Conservation (phyloP, 2,113 vertebrate genomes). For the Lasiurus borealis region DNA sequence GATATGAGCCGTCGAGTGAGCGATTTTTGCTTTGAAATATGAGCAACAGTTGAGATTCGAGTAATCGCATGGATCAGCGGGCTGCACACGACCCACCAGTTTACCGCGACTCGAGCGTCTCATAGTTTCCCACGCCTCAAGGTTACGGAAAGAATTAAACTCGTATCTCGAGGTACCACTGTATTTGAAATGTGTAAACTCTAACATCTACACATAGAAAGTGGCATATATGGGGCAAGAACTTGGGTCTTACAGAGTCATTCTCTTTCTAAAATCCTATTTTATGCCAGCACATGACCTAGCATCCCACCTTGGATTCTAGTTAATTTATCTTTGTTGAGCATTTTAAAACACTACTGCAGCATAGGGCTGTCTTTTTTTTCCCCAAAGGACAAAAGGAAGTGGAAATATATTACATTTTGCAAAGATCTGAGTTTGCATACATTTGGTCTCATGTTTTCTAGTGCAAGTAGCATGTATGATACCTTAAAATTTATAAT, state of each 20-base stretch:
- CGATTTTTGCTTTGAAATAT: no score
- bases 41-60: no score
- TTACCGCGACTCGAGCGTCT: no score
- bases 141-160: no score
- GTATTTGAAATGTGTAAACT: background rate
- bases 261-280: background rate
- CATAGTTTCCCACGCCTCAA: no score
- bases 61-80: no score
- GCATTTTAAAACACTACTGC: background rate
- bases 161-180: no score
- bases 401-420: background rate
- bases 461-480: slow-evolving; percentile 38
- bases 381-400: slow-evolving; percentile 13
- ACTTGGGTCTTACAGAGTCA: background rate
- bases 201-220: background rate
- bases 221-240: background rate
- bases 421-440: slow-evolving; percentile 7
- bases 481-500: slow-evolving; percentile 28
- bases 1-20: no score
- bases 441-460: slow-evolving; percentile 40
- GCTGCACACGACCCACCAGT: no score
- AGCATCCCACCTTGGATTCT: background rate
- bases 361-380: background rate
- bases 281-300: background rate
- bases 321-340: background rate